Percentiles rank a stretch among this genome's conserved stretches.
Evolutionary conservation across 2,797 vertebrate genomes (phyloP).

Genomic region (Hapalemur alaotrensis): DNA sequence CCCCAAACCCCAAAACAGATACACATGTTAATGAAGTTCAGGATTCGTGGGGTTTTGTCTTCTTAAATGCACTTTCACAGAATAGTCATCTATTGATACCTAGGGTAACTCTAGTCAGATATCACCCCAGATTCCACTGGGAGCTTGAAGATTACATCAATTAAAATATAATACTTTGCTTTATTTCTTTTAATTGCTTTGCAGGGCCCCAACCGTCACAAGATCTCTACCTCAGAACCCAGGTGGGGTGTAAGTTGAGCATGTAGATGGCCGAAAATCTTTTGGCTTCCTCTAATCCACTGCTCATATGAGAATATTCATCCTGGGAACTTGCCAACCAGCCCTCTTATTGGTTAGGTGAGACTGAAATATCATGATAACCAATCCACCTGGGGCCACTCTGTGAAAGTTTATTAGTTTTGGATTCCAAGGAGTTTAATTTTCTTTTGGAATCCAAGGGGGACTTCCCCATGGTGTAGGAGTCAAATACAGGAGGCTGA

Average conservation of each 20-base stretch:
- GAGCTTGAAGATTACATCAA: constrained; percentile 86
- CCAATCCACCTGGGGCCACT: constrained; percentile 72
- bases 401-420: constrained; percentile 78
- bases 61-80: constrained; percentile 83
- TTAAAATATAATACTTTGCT: constrained; percentile 85
- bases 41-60: constrained; percentile 70
- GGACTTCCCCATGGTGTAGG: constrained; percentile 65
- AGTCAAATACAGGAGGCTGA: constrained; percentile 39
- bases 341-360: constrained; percentile 74
- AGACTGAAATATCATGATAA: constrained; percentile 75
- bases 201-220: constrained; percentile 67
- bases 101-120: constrained; percentile 85
- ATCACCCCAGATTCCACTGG: constrained; percentile 80
- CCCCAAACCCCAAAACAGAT: constrained; percentile 18
- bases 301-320: constrained; percentile 74
- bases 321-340: constrained; percentile 64
- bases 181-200: constrained; percentile 80
- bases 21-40: constrained; percentile 82
- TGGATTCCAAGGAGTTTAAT: constrained; percentile 82
- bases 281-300: constrained; percentile 68
- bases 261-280: constrained; percentile 68
- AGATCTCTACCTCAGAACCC: constrained; percentile 66
- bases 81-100: constrained; percentile 82
- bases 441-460: constrained; percentile 78
- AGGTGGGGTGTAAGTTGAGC: constrained; percentile 75